Percentiles rank a stretch among this genome's conserved stretches.
Conservation (phyloP, 2,888 invertebrate genomes). For the Nomada ferruginata region DNA sequence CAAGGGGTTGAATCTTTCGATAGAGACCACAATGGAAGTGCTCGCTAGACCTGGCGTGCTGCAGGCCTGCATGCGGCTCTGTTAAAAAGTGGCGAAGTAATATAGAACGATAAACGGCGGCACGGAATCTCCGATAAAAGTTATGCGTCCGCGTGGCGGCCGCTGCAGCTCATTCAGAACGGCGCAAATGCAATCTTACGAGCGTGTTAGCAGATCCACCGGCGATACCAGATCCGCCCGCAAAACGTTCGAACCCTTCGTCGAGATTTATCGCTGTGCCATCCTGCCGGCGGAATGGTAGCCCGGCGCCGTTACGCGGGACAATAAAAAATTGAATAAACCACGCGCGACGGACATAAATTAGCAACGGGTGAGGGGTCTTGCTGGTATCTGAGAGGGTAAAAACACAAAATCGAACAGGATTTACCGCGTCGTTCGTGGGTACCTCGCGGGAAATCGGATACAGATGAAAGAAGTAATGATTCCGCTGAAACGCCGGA, state of each 20-base stretch:
- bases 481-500: neutral
- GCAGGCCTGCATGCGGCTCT: neutral
- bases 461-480: neutral
- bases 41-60: no score
- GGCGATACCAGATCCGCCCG: constrained; percentile 12
- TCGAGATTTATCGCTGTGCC: constrained; percentile 19
- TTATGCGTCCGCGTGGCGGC: constrained; percentile 15
- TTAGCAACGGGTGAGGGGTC: neutral
- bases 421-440: constrained; percentile 3
- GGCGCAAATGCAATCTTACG: constrained; percentile 23
- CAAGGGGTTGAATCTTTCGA: no score
- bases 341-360: constrained; percentile 12
- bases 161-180: constrained; percentile 15
- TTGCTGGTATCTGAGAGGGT: no score
- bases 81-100: constrained; percentile 8
- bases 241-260: neutral
- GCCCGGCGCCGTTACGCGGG: constrained; percentile 17
- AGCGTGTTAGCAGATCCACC: constrained; percentile 14
- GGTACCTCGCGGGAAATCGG: neutral
- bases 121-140: constrained; percentile 6
- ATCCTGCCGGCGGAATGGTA: constrained; percentile 5
- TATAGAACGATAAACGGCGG: neutral
- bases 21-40: no score
- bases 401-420: neutral
- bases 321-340: constrained; percentile 32